These are phyloP conservation scores for Chalcosyrphus nemorum DNA, from an alignment of 2,888 invertebrate genomes.

Conservation along the genomic window DNA sequence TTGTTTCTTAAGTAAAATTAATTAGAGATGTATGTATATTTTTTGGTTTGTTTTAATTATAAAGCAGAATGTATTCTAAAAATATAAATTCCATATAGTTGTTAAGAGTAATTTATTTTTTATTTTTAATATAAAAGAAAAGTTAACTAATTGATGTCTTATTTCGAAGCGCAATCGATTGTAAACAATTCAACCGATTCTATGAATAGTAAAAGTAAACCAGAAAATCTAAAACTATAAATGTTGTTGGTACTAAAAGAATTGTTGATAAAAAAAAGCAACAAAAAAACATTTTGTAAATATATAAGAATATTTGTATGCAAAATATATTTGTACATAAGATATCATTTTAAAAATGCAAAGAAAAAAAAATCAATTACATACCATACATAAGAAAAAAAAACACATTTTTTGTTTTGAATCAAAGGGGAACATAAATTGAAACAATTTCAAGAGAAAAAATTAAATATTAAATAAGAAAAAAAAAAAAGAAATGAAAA, in stretches of 20 bases:
- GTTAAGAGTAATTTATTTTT: not conserved
- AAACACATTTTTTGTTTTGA: conserved; percentile 34
- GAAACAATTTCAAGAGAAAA: conserved; percentile 63
- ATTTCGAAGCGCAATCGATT: conserved; percentile 46
- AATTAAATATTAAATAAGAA: too few relatives aligned
- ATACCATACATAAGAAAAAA: conserved; percentile 43
- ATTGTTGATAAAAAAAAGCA: not conserved
- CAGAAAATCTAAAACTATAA: not conserved
- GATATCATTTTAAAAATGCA: conserved; percentile 63
- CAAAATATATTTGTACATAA: conserved; percentile 56
- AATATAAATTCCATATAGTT: not conserved
- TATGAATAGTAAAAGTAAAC: not conserved
- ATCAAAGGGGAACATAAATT: conserved; percentile 68
- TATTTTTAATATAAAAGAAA: conserved; percentile 27
- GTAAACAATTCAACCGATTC: conserved; percentile 14
- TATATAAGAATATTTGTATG: conserved; percentile 36
- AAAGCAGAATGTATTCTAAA: conserved; percentile 31
- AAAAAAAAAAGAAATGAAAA: conserved; percentile 22
- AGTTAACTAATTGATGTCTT: conserved; percentile 57
- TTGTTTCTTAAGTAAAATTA: conserved; percentile 7
- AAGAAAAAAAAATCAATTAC: conserved; percentile 28
- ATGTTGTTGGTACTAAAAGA: conserved; percentile 13
- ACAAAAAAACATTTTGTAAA: conserved; percentile 34
- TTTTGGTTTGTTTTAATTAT: conserved; percentile 3
- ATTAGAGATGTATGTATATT: not conserved